Conservation (phyloP, 2,888 invertebrate species). For the Serrognathus titanus region DNA sequence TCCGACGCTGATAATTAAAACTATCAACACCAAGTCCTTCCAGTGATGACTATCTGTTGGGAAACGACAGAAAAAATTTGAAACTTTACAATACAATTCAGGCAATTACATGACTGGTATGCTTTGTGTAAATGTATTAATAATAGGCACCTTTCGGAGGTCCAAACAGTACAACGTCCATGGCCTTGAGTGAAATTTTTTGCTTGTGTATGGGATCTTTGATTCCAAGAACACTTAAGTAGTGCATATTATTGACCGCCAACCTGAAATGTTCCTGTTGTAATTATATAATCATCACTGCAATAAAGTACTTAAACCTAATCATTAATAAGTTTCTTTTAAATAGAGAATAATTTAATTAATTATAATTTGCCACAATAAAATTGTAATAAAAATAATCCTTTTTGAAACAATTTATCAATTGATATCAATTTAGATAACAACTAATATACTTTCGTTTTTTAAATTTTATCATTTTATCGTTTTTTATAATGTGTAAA, state of each 20-base stretch:
- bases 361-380: background rate
- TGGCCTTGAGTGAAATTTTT: conserved; percentile 94
- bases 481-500: too few relatives aligned
- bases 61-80: background rate
- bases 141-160: conserved; percentile 82
- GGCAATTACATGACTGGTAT: too few relatives aligned
- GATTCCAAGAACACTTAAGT: conserved; percentile 84
- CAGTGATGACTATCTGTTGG: conserved; percentile 50
- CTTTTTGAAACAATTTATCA: too few relatives aligned
- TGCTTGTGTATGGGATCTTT: conserved; percentile 98
- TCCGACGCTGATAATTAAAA: conserved; percentile 77
- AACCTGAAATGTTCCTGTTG: conserved; percentile 58
- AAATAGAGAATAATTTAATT: background rate
- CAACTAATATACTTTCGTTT: background rate
- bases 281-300: too few relatives aligned
- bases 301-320: too few relatives aligned
- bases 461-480: too few relatives aligned
- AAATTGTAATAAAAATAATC: background rate
- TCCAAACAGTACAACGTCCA: conserved; percentile 98
- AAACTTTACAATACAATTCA: too few relatives aligned
- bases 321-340: background rate
- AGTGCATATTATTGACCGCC: conserved; percentile 92
- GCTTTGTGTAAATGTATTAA: background rate
- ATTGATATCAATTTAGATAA: background rate
- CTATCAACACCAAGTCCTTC: conserved; percentile 87